phyloP scores from a whole-genome alignment of 1,140 invertebrate genomes.

The Ganaspis sp. region DNA sequence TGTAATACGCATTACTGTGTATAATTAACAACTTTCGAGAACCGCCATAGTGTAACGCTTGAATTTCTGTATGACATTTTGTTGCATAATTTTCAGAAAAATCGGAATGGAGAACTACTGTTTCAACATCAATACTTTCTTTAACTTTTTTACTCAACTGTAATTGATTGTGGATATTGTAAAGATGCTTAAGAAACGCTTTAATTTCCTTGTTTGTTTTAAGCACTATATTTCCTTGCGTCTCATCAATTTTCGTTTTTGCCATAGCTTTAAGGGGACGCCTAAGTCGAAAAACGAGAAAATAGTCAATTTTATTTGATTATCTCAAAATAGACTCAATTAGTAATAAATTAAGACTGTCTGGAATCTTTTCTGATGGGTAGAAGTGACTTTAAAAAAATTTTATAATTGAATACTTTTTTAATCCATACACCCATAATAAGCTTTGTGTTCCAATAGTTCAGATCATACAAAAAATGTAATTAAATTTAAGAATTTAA shows the following conservation, averaged over 20 bases:
- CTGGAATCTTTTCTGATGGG: too few species aligned
- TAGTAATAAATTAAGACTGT: too few species aligned
- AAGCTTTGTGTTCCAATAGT: too few species aligned
- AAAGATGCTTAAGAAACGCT: neutral
- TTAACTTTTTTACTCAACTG: neutral
- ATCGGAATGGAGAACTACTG: neutral
- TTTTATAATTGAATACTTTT: too few species aligned
- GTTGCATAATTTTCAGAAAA: slow-evolving; percentile 7
- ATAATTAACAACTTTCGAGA: neutral
- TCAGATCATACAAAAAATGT: too few species aligned
- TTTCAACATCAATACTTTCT: neutral
- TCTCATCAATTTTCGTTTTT: neutral
- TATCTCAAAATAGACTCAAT: too few species aligned
- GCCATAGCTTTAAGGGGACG: slow-evolving; percentile 16
- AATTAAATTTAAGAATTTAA: too few species aligned
- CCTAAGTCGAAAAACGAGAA: too few species aligned
- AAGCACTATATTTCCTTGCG: neutral
- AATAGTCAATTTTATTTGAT: too few species aligned
- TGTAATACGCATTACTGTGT: neutral
- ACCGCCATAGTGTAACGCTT: neutral
- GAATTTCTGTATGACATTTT: neutral
- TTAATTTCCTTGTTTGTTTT: neutral
- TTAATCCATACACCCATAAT: too few species aligned
- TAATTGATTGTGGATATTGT: neutral
- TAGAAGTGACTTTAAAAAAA: too few species aligned